Evolutionary conservation across 2,113 vertebrate genomes (phyloP), one percentile per base, ranked within the genome.

Genomic region (Microcebus griseorufus): DNA sequence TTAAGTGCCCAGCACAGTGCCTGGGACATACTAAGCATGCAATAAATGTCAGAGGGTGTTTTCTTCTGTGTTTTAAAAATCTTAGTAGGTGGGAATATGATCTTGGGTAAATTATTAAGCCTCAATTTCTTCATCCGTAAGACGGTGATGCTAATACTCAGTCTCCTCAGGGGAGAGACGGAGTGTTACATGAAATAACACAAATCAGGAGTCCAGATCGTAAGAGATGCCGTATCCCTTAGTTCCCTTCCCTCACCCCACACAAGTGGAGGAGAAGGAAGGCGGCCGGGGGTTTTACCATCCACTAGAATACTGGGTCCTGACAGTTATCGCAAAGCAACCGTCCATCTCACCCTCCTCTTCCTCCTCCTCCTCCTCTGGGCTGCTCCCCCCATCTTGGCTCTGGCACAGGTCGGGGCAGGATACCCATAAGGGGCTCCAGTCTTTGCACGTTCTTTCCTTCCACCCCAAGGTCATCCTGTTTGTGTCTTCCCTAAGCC

Each of bases 261-360:
- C 13, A 0, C 0, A 4, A 53, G 25, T 65, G 34, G 2, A 0
- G 29, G 3, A 16, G 27, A 37, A 69, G 67, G 42, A 37, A 34
- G 69, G 6, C 0, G 2, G 17, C n/a, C 10, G 14, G 9, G 0
- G 16, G 25, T 1, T 23, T n/a, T 27, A 37, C 10, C 4, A 1
- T 34, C 37, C 45, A 3, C 29, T 17, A 45, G 42, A 27, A 22
- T 22, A 6, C 60, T 3, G 4, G 48, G 42, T 48, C 48, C 51
- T 60, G 75, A 34, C 55, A 34, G 1, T 34, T 3, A 4, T 16
- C 9, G n/a, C 16, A 5, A 14, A 23, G 58, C 0, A 4, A 0
- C 34, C 48, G 25, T 22, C 39, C 14, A 3, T 6, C 6, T 2
- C 12, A 16, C 7, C 55, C 73, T 64, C 16, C 27, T 29, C 39